A percentile compares a stretch with the other conserved stretches of the same genome.
phyloP scores from a whole-genome alignment of 2,888 invertebrate genomes.

The Rhingia campestris region DNA sequence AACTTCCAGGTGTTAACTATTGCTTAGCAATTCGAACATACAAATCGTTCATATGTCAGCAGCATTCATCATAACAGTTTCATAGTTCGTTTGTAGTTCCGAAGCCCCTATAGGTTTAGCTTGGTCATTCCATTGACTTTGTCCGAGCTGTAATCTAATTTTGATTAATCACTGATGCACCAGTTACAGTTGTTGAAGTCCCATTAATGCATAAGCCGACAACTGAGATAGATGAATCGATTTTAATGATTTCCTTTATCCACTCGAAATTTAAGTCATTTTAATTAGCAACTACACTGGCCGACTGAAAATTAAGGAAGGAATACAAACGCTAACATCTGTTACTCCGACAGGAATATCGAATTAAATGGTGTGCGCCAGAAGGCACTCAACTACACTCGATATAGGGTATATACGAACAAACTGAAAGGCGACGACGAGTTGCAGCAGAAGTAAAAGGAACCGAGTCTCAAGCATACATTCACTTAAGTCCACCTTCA shows the following conservation, averaged over 20 bases:
- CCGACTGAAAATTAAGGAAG: constrained; percentile 33
- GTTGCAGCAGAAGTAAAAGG: constrained; percentile 45
- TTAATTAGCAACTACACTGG: constrained; percentile 48
- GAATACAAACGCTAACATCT: constrained; percentile 51
- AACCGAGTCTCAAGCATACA: constrained; percentile 44
- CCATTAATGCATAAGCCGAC: neutral
- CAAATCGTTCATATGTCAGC: no score
- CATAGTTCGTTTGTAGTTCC: no score
- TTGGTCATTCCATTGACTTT: no score
- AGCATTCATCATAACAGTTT: no score
- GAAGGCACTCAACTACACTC: constrained; percentile 65
- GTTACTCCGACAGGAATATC: constrained; percentile 60
- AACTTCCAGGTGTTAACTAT: no score
- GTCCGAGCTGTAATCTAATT: no score
- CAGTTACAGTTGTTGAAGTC: neutral
- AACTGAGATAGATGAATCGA: constrained; percentile 12
- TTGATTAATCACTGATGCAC: constrained; percentile 9
- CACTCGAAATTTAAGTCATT: constrained; percentile 45
- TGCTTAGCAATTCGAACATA: no score
- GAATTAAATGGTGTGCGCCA: constrained; percentile 69
- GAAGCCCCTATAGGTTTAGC: no score
- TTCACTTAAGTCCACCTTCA: constrained; percentile 72
- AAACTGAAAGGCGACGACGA: constrained; percentile 7
- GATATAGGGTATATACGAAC: constrained; percentile 19
- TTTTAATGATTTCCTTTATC: constrained; percentile 42